Evolutionary conservation across 2,113 vertebrate species (phyloP), one percentile per base, ranked within the genome.

Genomic region (Macquaria ambigua): DNA sequence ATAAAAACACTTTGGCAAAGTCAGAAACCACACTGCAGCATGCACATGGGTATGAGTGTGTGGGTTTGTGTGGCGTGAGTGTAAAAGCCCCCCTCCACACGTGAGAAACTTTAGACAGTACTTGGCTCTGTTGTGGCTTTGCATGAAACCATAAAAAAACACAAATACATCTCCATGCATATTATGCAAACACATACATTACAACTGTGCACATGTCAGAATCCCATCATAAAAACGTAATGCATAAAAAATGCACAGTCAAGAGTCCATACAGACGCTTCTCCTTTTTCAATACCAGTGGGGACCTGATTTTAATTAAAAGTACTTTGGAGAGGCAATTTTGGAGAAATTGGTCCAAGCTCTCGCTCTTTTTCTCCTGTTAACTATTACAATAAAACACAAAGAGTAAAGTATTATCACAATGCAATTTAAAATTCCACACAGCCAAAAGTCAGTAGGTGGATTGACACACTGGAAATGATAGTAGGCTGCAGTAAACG

Each of bases 1-100:
- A 87, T 95, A 94, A 95, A 94, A 93, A 90, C 76, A 88, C 83
- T 81, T 68, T 86, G 93, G 84, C 86, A 71, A 81, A 87, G 76
- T 93, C 76, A 81, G 89, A 85, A 91, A 89, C 79, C 87, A 81
- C 41, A 66, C 68, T 84, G 73, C 82, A 63, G 89, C 20, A 34
- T 77, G 73, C 78, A 66, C 64, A 73, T 11, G 63, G 41, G 78
- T 71, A 9, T 55, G 43, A 28, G 70, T 64, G 62, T 56, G 64
- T 86, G 72, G 74, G 69, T 78, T 52, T 81, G 76, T 69, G 31
- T 70, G 71, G 39, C 2, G 2, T 34, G 41, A 64, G 56, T 52
- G 62, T 68, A 53, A n/a, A 18, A 72, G 50, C 68, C 71, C 67
- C n/a, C 11, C 9, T 79, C 61, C 48, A 39, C 28, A 76, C 3